These are phyloP conservation scores for Psilanteris sp. DNA, from an alignment of 1,140 invertebrate genomes.

Conservation along the genomic window DNA sequence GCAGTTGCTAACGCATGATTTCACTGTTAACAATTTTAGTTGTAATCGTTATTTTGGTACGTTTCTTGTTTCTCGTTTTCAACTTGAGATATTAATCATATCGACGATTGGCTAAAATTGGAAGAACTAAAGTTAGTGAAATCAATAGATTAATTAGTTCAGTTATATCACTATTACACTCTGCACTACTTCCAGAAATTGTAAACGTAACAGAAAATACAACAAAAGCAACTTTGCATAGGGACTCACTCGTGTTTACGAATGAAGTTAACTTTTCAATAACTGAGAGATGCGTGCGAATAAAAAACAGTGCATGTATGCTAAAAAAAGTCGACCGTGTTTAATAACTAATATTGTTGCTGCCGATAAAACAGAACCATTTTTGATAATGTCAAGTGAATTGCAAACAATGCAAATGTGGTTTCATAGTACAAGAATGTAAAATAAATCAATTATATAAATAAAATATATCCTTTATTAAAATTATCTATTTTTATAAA, in stretches of 20 bases:
- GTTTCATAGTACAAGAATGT: too few species aligned
- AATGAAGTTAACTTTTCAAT: neutral
- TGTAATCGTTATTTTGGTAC: too few species aligned
- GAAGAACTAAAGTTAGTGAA: conserved; percentile 47
- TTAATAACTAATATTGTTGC: too few species aligned
- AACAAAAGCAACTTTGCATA: conserved; percentile 13
- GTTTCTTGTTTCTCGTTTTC: too few species aligned
- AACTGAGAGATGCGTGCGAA: neutral
- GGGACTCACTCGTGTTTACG: neutral
- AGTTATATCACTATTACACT: neutral
- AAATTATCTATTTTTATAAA: too few species aligned
- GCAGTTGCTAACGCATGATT: conserved; percentile 21
- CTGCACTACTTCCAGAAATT: conserved; percentile 19
- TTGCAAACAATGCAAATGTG: too few species aligned
- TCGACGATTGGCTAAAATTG: conserved; percentile 12
- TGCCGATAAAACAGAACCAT: too few species aligned
- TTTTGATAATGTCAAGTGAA: too few species aligned
- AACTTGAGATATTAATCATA: conserved; percentile 12
- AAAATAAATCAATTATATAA: too few species aligned
- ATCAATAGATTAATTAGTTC: conserved; percentile 48
- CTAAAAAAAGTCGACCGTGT: too few species aligned
- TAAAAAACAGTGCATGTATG: too few species aligned
- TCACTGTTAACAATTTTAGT: conserved; percentile 18
- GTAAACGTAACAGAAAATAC: conserved; percentile 26
- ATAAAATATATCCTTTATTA: too few species aligned